phyloP scores from a whole-genome alignment of 2,113 vertebrate species.

The Delphinapterus leucas region DNA sequence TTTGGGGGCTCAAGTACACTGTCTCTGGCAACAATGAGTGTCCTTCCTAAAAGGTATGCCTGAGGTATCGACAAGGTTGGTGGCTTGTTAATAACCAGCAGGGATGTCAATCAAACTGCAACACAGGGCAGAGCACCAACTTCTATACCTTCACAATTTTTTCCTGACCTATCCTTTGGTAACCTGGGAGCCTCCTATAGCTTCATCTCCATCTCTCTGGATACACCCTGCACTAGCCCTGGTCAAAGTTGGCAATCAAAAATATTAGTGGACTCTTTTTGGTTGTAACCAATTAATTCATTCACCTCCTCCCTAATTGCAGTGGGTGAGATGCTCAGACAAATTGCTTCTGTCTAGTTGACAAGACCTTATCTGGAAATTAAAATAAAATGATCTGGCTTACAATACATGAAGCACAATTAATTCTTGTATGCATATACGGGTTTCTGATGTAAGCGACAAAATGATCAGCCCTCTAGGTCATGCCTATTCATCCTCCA shows the following conservation, averaged over 20 bases:
- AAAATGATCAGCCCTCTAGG: constrained; percentile 32
- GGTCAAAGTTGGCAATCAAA: background rate
- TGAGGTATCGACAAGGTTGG: background rate
- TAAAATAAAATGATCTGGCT: constrained; percentile 71
- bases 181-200: background rate
- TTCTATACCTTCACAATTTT: background rate
- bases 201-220: background rate
- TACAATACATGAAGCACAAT: constrained; percentile 64
- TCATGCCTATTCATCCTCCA: constrained; percentile 71
- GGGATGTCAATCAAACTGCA: background rate
- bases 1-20: background rate
- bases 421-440: constrained; percentile 65
- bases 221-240: background rate
- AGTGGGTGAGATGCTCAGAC: constrained; percentile 1
- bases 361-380: constrained; percentile 68
- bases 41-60: background rate
- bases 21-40: background rate
- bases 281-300: constrained; percentile 40
- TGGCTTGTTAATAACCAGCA: background rate
- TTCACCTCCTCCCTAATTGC: constrained; percentile 41
- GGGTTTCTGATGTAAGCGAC: constrained; percentile 74
- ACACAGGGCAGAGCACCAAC: too few species aligned
- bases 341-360: constrained; percentile 54
- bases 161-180: background rate
- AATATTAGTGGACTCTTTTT: background rate